Evolutionary conservation across 2,113 vertebrate species (phyloP), one percentile per base, ranked within the genome.

Genomic region (Apteryx owenii): DNA sequence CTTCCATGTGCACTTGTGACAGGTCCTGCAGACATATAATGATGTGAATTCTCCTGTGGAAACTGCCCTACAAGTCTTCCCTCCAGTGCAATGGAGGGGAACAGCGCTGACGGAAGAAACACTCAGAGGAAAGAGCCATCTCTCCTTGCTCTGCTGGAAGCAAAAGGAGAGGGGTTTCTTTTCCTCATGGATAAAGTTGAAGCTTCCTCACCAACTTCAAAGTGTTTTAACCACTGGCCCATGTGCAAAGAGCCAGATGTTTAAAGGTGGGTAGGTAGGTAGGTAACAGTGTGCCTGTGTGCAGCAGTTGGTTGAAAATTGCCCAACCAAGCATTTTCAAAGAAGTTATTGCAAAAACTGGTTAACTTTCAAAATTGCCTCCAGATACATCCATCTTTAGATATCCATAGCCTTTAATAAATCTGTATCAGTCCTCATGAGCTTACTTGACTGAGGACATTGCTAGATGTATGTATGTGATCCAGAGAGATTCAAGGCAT

Each of bases 161-260:
- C n/a, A 44, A 23, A 44, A 9, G 29, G 29, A 31, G 12, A 28
- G 13, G 6, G 9, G 6, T 46, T 42, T 56, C 19, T 40, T 36
- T 42, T 42, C 28, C 19, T 70, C 31, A 25, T 9, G 21, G 12
- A 28, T 26, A 58, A 28, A 50, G 51, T 11, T 62, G 65, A 84
- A 89, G 58, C 22, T 64, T 71, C 56, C 26, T 65, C 20, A 78
- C 18, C 12, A 65, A 48, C 13, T 75, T 29, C 65, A 42, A 62
- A 0, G 0, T 18, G 46, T 60, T 81, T 78, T 51, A 79, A 65
- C 28, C n/a, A 53, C 16, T 53, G n/a, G 13, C 23, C 46, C 0
- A 0, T 21, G 28, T 42, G 16, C 66, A 25, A 11, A 88, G 28
- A 75, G 33, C 11, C 58, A 23, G 1, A 22, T 72, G 33, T 72